A percentile compares a stretch with the other conserved stretches of the same genome.
Conservation (phyloP, 2,888 invertebrate genomes). For the Acanthosepion esculentum region DNA sequence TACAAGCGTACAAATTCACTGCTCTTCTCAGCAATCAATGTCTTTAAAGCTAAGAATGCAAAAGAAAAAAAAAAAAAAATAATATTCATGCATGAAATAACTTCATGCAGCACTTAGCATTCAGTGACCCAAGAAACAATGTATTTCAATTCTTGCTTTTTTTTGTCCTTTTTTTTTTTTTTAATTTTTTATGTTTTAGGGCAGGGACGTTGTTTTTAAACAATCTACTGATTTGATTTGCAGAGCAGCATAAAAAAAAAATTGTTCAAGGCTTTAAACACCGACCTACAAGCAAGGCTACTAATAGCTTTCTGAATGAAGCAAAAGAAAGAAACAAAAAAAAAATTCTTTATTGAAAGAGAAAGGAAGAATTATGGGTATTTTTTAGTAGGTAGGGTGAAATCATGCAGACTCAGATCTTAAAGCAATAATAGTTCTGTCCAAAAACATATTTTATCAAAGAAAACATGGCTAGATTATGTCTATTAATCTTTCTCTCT, state of each 20-base stretch:
- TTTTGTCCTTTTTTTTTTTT: not conserved
- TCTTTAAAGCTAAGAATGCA: not conserved
- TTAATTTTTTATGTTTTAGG: not conserved
- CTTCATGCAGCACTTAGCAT: not conserved
- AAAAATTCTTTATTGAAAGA: not conserved
- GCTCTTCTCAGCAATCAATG: not conserved
- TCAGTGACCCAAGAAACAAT: not conserved
- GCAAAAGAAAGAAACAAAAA: not conserved
- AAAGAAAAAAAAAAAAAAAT: not conserved
- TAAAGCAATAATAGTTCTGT: conserved; percentile 23
- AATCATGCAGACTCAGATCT: not conserved
- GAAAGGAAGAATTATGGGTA: conserved; percentile 6
- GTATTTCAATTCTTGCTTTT: not conserved
- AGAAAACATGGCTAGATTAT: not conserved
- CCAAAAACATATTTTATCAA: conserved; percentile 25
- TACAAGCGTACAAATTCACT: conserved; percentile 24
- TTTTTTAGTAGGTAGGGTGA: not conserved
- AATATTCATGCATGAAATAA: not conserved
- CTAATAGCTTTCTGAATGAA: not conserved
- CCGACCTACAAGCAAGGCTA: not conserved
- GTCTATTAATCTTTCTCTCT: not conserved
- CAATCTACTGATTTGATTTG: not conserved
- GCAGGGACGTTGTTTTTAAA: not conserved
- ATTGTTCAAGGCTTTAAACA: not conserved
- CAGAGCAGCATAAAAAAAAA: not conserved